Base-by-base conservation (phyloP, 2,888 invertebrate species). In the Megalurothrips usitatus region DNA sequence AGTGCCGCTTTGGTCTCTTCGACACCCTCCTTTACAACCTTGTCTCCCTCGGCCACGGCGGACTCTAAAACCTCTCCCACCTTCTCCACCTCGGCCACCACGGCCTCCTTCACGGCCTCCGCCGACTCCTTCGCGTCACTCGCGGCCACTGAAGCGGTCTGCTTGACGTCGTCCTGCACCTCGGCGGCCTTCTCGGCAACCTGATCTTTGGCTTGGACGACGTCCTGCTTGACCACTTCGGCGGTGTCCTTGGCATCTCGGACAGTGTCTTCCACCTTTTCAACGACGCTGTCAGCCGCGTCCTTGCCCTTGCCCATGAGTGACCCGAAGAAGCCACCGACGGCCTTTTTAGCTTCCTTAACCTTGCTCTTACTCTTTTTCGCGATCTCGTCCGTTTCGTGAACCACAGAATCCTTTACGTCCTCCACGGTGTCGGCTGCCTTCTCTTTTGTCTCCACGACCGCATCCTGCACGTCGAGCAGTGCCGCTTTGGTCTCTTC, bases 391-490 rank as follows among this genome's bases (percentile, higher is more conserved):
- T 81, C 81, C 78, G 82, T 81, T 83, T 83, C 80, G 34, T 81
- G n/a, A 80, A 83, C 81, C 11, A 83, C 79, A 26, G 82, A 81
- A 49, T 82, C 81, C 81, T 82, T 81, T 28, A 79, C 79, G 19
- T 82, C 82, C 81, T 83, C 81, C 58, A 82, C 82, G 34, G 82
- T 82, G 75, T 81, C 80, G 26, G 82, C 81, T 19, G 83, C 82
- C 79, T 82, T 80, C n/a, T 83, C 82, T 68, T 84, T 84, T 48
- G 83, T 84, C 78, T 84, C 82, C n/a, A 85, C 85, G 82, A 83
- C 79, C 4, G 81, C 83, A 1, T 84, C 85, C 6, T 85, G 83
- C 1, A 83, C 82, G 12, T 83, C 83, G 23, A 80, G 80, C 79
- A 82, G 26, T 48, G 84, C 84, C 11, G 84, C 81, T 23, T 84